Conservation (phyloP, 2,797 vertebrate genomes). For the Mionectes olivaceus region DNA sequence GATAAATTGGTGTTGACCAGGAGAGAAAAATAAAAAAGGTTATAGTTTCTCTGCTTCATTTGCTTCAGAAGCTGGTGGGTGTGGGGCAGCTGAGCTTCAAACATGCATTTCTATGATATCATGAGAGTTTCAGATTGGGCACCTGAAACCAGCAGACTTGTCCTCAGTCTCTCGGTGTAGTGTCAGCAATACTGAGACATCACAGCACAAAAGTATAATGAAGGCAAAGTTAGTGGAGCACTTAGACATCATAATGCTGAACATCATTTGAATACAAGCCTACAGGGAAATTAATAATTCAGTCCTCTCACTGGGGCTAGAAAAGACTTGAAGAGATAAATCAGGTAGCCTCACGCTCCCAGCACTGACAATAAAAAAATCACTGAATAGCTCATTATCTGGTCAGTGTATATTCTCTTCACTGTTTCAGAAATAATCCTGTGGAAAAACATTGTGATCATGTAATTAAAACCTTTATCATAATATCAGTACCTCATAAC, state of each 20-base stretch:
- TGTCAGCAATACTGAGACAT: background rate
- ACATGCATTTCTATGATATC: background rate
- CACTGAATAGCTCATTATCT: background rate
- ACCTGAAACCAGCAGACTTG: background rate
- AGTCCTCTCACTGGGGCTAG: background rate
- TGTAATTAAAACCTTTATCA: background rate
- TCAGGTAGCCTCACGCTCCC: background rate
- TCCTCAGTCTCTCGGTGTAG: background rate
- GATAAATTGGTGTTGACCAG: background rate
- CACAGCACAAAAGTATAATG: background rate
- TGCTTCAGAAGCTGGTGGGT: background rate
- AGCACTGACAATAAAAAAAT: background rate
- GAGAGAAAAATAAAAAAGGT: accelerated
- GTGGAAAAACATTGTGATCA: background rate
- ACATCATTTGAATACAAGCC: accelerated
- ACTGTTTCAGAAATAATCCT: background rate
- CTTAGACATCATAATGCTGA: background rate
- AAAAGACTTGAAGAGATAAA: background rate
- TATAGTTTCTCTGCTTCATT: background rate
- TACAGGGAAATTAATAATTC: background rate
- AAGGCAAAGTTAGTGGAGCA: background rate
- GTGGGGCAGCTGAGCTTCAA: background rate
- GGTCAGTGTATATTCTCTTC: background rate
- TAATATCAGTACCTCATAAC: background rate
- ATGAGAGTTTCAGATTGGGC: background rate